Evolutionary conservation across 2,888 invertebrate species (phyloP).

Genomic region (Endomychus coccineus): DNA sequence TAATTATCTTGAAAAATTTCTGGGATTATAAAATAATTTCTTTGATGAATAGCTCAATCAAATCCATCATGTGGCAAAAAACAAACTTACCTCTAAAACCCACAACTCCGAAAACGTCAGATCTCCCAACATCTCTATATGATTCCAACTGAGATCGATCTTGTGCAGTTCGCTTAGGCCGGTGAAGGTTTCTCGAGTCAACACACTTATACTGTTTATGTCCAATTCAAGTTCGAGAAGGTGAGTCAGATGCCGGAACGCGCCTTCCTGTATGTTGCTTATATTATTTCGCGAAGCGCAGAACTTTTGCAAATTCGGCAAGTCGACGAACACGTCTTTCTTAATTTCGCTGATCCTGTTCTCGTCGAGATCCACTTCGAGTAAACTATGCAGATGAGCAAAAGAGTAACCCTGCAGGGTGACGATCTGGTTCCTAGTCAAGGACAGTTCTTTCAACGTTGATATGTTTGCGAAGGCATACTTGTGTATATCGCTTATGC

Average conservation of each 20-base stretch:
- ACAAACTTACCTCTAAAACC: constrained; percentile 14
- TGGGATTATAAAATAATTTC: too few species aligned
- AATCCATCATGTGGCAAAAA: too few species aligned
- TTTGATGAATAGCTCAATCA: too few species aligned
- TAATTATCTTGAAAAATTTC: too few species aligned
- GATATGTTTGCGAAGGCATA: constrained; percentile 70
- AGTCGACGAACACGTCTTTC: constrained; percentile 63
- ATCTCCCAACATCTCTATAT: constrained; percentile 69
- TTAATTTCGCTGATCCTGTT: constrained; percentile 70
- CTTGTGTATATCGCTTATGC: constrained; percentile 60
- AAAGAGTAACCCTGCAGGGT: constrained; percentile 62
- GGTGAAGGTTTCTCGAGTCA: constrained; percentile 70
- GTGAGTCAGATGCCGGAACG: constrained; percentile 66
- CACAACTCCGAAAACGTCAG: constrained; percentile 35
- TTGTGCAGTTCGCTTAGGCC: constrained; percentile 66
- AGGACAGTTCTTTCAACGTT: constrained; percentile 56
- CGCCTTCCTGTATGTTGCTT: constrained; percentile 73
- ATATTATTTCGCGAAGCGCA: constrained; percentile 81
- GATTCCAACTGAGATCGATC: constrained; percentile 67
- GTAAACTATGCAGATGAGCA: constrained; percentile 62
- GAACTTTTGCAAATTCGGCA: constrained; percentile 66
- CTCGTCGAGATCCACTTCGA: constrained; percentile 63
- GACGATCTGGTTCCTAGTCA: constrained; percentile 65
- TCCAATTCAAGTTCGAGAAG: constrained; percentile 76
- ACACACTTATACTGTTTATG: constrained; percentile 64